Conservation (phyloP, 2,113 vertebrate genomes). For the Aspiorhynchus laticeps region DNA sequence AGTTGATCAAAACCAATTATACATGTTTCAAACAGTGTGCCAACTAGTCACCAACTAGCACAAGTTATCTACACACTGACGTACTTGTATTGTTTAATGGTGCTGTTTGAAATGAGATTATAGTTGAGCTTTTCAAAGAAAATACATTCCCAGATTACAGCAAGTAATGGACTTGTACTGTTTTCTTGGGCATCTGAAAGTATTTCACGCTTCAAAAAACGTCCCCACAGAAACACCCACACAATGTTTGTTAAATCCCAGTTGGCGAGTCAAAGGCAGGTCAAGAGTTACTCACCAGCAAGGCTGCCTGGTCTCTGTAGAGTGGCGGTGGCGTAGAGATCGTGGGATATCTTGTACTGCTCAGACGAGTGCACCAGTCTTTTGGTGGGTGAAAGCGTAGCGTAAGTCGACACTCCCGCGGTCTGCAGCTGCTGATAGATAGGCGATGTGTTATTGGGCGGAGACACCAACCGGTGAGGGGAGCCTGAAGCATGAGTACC, state of each 20-base stretch:
- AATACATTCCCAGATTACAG: background rate
- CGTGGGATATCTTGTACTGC: constrained; percentile 95
- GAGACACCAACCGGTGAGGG: constrained; percentile 87
- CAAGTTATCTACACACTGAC: background rate
- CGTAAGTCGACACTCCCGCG: constrained; percentile 93
- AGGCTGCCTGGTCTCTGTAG: constrained; percentile 95
- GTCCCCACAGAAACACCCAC: background rate
- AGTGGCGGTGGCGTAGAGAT: constrained; percentile 93
- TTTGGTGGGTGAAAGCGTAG: constrained; percentile 94
- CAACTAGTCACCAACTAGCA: background rate
- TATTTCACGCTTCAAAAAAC: background rate
- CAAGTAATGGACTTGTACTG: background rate
- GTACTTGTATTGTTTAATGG: background rate
- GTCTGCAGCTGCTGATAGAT: constrained; percentile 85
- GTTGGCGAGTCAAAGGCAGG: constrained; percentile 5
- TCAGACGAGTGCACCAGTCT: constrained; percentile 92
- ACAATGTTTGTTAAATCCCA: constrained; percentile 11
- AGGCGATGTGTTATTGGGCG: constrained; percentile 83
- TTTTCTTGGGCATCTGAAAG: background rate
- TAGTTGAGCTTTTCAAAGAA: background rate
- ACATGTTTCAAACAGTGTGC: background rate
- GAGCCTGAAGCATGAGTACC: constrained; percentile 77
- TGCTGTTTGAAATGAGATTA: background rate
- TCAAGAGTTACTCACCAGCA: constrained; percentile 80
- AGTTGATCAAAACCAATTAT: constrained; percentile 9